A percentile compares a stretch with the other conserved stretches of the same genome.
Conservation (phyloP, 2,113 vertebrate species). For the Sialia sialis region DNA sequence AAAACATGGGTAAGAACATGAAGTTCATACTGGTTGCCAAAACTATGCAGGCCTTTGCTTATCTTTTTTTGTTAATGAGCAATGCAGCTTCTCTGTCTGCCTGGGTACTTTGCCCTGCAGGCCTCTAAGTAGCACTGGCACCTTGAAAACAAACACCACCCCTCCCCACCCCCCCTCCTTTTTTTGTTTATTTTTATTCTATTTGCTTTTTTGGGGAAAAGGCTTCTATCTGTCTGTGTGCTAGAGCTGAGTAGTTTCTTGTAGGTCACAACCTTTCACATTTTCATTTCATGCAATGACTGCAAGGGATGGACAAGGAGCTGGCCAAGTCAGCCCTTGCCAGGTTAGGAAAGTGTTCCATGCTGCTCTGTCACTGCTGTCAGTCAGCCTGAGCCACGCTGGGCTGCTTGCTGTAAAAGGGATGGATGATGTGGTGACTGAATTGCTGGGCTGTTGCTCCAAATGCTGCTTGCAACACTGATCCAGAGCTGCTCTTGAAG, state of each 20-base stretch:
- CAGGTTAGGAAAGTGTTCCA: accelerated
- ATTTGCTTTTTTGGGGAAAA: not conserved
- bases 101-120: not conserved
- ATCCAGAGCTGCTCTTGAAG: not conserved
- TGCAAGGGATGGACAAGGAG: not conserved
- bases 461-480: not conserved
- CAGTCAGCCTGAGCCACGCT: accelerated
- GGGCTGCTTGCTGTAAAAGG: not conserved
- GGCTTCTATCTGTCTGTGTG: not conserved
- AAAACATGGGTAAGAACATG: not conserved
- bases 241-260: not conserved
- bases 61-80: not conserved
- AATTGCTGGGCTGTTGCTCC: not conserved
- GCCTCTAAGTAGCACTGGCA: not conserved
- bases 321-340: not conserved
- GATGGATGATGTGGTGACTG: not conserved
- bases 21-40: not conserved
- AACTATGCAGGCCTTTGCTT: conserved; percentile 24
- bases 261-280: not conserved
- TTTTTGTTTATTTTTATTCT: not conserved
- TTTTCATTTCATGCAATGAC: not conserved
- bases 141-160: not conserved
- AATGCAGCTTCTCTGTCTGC: not conserved
- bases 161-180: accelerated
- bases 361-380: not conserved